Evolutionary conservation across 92 coral and sea anemone genomes (phyloP), one percentile per base, ranked within the genome.

Genomic region (Nematostella vectensis): DNA sequence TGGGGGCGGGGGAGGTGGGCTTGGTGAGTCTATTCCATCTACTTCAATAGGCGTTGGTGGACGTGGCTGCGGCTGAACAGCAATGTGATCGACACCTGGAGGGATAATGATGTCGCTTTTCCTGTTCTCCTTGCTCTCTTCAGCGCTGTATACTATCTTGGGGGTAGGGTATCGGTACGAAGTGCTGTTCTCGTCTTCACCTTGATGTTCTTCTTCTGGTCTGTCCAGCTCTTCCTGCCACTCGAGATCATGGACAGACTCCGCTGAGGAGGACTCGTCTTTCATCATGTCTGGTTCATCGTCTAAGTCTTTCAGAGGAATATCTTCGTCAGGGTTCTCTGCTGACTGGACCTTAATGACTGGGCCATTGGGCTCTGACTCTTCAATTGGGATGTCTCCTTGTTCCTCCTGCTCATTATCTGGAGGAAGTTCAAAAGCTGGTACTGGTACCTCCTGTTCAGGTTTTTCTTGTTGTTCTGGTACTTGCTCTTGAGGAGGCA

Each of bases 41-140:
- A 85, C 95, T 48, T 85, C 95, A 38, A 85, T 70, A 1, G 95
- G 95, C 27, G 88, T 81, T 12, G 87, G 82, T 25, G 95, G 95
- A 31, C 78, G 81, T 6, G 88, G 95, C 27, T 85, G 95, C 0
- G 87, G 95, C 51, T 70, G 70, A 40, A 60, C 53, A 57, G 76
- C 79, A 49, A 85, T 65, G 49, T 73, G 68, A 22, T 75, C 70
- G 16, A 74, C 83, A 23, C 81, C 93, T 37, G 83, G 86, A 15
- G 85, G 93, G 26, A 83, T 63, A 39, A 69, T 55, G 42, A 83
- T 67, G 49, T 73, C 78, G 19, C 52, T 66, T 11, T 81, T 29
- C 2, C 25, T 42, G 23, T 59, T 52, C 29, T 74, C 75, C 27
- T 65, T 54, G 27, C 61, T 69, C 25, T 58, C 71, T 37, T 56